Evolutionary conservation across 1,140 invertebrate species (phyloP).

Genomic region (Parapsyche elsis): DNA sequence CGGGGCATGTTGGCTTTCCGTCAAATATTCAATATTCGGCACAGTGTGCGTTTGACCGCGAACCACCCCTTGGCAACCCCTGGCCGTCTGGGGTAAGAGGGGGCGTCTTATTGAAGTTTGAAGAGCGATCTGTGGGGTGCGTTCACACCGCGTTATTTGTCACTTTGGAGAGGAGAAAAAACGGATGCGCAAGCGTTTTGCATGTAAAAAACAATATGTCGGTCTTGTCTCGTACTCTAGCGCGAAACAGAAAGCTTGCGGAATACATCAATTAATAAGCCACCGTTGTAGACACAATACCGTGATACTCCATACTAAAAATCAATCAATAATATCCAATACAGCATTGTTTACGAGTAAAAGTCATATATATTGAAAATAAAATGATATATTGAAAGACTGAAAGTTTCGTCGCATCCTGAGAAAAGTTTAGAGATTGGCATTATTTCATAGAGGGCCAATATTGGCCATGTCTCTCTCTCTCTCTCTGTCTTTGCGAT

Average conservation of each 20-base stretch:
- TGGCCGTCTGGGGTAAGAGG: background rate
- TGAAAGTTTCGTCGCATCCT: conserved; percentile 14
- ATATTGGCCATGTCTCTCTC: background rate
- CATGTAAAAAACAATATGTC: too few relatives aligned
- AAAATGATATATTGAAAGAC: conserved; percentile 27
- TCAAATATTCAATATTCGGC: conserved; percentile 56
- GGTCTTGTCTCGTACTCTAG: too few relatives aligned
- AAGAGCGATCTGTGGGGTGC: background rate
- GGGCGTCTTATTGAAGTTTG: conserved; percentile 37
- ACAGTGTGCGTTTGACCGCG: conserved; percentile 48
- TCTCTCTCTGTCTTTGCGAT: background rate
- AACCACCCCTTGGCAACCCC: conserved; percentile 28
- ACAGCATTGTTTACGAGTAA: background rate
- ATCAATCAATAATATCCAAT: background rate
- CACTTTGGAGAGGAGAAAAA: too few relatives aligned
- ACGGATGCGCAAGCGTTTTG: too few relatives aligned
- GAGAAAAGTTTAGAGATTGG: conserved; percentile 29
- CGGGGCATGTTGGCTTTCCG: conserved; percentile 52
- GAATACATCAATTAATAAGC: too few relatives aligned
- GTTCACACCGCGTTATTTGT: conserved; percentile 2
- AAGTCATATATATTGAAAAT: conserved; percentile 21
- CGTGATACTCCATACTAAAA: background rate
- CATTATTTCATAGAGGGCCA: conserved; percentile 17
- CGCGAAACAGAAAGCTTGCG: too few relatives aligned
- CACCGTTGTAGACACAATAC: too few relatives aligned